phyloP scores from a whole-genome alignment of 2,797 vertebrate genomes.

The Enteromius unitaeniatus region DNA sequence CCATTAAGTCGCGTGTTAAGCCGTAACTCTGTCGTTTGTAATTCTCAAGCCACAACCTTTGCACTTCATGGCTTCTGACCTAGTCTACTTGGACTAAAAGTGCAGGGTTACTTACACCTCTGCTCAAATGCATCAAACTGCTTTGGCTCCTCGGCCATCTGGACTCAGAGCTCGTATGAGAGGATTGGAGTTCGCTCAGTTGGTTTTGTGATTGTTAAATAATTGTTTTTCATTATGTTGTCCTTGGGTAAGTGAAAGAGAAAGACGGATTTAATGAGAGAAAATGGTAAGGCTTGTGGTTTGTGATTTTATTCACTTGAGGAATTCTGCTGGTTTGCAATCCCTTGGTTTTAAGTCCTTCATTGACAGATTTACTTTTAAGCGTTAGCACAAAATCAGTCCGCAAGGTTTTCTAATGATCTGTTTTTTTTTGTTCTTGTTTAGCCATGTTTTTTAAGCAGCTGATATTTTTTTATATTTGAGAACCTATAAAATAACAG shows the following conservation, averaged over 20 bases:
- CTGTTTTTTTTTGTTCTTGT: background rate
- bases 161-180: background rate
- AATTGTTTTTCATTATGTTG: constrained; percentile 46
- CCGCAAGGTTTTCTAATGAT: background rate
- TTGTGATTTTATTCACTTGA: background rate
- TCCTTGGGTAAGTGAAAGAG: constrained; percentile 10
- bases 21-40: background rate
- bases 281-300: constrained; percentile 16
- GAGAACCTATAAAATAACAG: too few relatives aligned
- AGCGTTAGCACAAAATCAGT: constrained; percentile 4
- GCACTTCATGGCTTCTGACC: too few relatives aligned
- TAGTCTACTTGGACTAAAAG: constrained; percentile 3
- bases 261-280: background rate
- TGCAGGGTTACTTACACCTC: constrained; percentile 10
- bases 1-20: background rate
- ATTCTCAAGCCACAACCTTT: constrained; percentile 21
- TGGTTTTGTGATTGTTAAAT: constrained; percentile 39
- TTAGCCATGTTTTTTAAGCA: background rate
- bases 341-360: background rate
- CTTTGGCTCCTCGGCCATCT: constrained; percentile 40
- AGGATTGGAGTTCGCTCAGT: constrained; percentile 5
- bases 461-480: background rate
- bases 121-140: constrained; percentile 12
- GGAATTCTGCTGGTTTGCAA: background rate
- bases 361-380: background rate